These are phyloP conservation scores for Pristionchus fissidentatus DNA, from an alignment of 2,888 invertebrate genomes.

Conservation along the genomic window DNA sequence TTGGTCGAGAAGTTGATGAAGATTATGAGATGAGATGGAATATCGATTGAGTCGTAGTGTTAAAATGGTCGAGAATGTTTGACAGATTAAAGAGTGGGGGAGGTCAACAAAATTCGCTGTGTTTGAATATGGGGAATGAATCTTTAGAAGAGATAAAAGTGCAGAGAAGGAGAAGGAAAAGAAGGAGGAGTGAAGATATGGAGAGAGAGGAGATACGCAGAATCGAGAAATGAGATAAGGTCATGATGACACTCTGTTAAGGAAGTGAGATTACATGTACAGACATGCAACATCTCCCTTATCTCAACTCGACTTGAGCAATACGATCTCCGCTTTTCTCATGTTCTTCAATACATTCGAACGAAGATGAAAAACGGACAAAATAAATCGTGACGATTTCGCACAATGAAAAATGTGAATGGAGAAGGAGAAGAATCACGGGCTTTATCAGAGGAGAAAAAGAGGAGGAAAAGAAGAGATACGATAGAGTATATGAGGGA, in stretches of 20 bases:
- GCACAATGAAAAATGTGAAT: slow-evolving; percentile 8
- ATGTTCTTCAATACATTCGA: background rate
- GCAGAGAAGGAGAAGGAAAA: background rate
- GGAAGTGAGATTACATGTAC: too few species aligned
- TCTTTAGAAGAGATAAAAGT: background rate
- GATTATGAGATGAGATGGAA: background rate
- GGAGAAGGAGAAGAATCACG: background rate
- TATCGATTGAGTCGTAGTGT: background rate
- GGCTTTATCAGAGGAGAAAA: background rate
- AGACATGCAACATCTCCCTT: background rate
- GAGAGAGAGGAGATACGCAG: background rate
- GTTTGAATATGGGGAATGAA: background rate
- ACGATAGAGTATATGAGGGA: background rate
- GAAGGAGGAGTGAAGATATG: background rate
- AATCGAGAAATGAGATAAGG: background rate
- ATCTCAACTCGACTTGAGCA: background rate
- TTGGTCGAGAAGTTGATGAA: background rate
- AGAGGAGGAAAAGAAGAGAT: background rate
- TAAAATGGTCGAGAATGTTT: too few species aligned
- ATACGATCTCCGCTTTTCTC: background rate
- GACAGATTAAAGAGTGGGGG: too few species aligned
- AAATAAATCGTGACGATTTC: slow-evolving; percentile 4
- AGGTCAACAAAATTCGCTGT: too few species aligned
- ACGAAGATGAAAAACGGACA: slow-evolving; percentile 1
- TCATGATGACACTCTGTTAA: too few species aligned